Conservation (phyloP, 2,888 invertebrate genomes). For the Colostygia pectinataria region DNA sequence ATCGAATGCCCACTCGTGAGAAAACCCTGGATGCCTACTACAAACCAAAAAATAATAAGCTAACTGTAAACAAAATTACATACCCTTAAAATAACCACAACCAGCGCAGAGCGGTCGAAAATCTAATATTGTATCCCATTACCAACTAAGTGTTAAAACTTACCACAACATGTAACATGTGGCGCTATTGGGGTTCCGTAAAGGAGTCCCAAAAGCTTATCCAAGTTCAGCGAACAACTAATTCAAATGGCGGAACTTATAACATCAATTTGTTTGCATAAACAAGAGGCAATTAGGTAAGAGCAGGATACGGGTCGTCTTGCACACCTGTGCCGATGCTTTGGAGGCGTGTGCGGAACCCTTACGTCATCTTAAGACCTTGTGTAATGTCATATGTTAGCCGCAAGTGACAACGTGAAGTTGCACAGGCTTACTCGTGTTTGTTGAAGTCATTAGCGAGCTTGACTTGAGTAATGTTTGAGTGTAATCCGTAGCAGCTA, state of each 20-base stretch:
- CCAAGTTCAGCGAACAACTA: constrained; percentile 40
- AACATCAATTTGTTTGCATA: constrained; percentile 73
- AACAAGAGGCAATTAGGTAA: constrained; percentile 69
- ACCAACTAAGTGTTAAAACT: constrained; percentile 23
- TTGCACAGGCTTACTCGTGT: constrained; percentile 17
- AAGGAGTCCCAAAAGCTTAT: constrained; percentile 35
- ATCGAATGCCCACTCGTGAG: too few relatives aligned
- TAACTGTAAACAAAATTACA: too few relatives aligned
- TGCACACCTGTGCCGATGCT: constrained; percentile 59
- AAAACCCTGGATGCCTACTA: too few relatives aligned
- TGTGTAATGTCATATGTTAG: constrained; percentile 24
- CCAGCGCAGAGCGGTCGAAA: constrained; percentile 16
- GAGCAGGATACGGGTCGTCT: constrained; percentile 44
- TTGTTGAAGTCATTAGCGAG: constrained; percentile 14
- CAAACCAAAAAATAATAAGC: too few relatives aligned
- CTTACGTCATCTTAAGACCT: constrained; percentile 30
- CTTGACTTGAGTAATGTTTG: background rate
- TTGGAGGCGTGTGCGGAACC: constrained; percentile 32
- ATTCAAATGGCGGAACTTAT: constrained; percentile 56
- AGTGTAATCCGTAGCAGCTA: background rate
- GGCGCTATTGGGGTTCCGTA: constrained; percentile 34
- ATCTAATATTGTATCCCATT: constrained; percentile 21
- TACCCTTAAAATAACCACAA: background rate
- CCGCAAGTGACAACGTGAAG: constrained; percentile 34
- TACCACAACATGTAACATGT: constrained; percentile 34